A percentile compares a stretch with the other conserved stretches of the same genome.
phyloP scores from a whole-genome alignment of 2,888 invertebrate species.

The Torymus aiolomorphi region DNA sequence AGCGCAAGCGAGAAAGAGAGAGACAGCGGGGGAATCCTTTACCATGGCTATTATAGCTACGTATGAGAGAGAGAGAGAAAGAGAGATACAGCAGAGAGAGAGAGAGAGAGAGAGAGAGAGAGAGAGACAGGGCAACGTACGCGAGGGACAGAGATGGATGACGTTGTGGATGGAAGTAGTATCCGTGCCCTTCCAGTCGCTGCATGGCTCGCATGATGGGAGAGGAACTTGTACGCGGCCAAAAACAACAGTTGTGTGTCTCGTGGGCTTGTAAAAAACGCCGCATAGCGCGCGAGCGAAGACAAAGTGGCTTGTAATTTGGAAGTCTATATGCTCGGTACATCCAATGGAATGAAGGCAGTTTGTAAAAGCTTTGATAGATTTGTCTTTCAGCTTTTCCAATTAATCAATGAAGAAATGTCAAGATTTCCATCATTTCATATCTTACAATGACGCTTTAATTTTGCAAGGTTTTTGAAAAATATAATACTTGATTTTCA shows the following conservation, averaged over 20 bases:
- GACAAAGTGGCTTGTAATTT: background rate
- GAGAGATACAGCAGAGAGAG: too few species aligned
- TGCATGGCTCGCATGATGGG: background rate
- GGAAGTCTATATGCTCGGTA: too few species aligned
- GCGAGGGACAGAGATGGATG: background rate
- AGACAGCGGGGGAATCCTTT: conserved; percentile 39
- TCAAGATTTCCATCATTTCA: too few species aligned
- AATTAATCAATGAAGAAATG: too few species aligned
- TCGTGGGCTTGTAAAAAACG: background rate
- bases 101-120: background rate
- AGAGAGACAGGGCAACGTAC: background rate
- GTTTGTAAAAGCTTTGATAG: too few species aligned
- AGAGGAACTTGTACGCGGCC: background rate
- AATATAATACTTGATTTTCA: too few species aligned
- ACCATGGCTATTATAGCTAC: conserved; percentile 45
- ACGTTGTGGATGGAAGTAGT: background rate
- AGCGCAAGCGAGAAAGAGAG: conserved; percentile 26
- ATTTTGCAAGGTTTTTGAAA: too few species aligned
- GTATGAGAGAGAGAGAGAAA: background rate
- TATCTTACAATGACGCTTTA: too few species aligned
- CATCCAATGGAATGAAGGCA: too few species aligned
- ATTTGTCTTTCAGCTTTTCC: too few species aligned
- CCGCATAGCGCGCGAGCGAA: background rate
- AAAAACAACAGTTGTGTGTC: conserved; percentile 14
- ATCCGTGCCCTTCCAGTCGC: background rate